Evolutionary conservation across 2,888 invertebrate genomes (phyloP).

Genomic region (Ceriagrion tenellum): DNA sequence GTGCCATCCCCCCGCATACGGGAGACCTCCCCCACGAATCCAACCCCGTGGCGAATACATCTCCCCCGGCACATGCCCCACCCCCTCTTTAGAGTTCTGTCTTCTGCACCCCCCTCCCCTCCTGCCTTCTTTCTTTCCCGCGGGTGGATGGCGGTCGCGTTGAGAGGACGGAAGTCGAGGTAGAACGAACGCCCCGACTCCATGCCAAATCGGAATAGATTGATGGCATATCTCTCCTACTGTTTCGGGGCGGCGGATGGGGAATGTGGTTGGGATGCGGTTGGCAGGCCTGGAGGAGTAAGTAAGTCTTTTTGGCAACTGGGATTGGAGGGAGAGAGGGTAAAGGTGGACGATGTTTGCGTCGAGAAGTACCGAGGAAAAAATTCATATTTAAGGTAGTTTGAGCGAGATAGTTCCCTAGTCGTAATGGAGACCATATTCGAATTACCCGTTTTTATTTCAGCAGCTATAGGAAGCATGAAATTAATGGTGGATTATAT

Average conservation of each 20-base stretch:
- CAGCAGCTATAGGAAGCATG: too few relatives aligned
- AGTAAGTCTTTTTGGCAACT: too few relatives aligned
- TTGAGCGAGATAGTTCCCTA: too few relatives aligned
- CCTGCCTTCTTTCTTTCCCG: not conserved
- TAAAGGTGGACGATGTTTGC: not conserved
- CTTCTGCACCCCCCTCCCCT: not conserved
- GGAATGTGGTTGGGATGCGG: not conserved
- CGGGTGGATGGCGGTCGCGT: not conserved
- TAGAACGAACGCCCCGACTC: not conserved
- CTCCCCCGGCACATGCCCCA: not conserved
- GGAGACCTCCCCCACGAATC: too few relatives aligned
- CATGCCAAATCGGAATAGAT: not conserved
- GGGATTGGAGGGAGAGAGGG: not conserved
- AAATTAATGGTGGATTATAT: too few relatives aligned
- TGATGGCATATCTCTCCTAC: not conserved
- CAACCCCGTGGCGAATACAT: too few relatives aligned
- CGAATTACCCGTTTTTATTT: too few relatives aligned
- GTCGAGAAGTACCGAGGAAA: too few relatives aligned
- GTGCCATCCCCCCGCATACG: not conserved
- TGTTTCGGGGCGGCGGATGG: not conserved
- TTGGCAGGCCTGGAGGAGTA: not conserved
- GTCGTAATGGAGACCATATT: too few relatives aligned
- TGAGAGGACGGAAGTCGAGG: not conserved
- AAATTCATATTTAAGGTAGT: too few relatives aligned
- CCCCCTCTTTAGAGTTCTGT: not conserved